Percentiles rank a stretch among this genome's conserved stretches.
phyloP scores from a whole-genome alignment of 2,888 invertebrate genomes.

The Limnephilus lunatus region DNA sequence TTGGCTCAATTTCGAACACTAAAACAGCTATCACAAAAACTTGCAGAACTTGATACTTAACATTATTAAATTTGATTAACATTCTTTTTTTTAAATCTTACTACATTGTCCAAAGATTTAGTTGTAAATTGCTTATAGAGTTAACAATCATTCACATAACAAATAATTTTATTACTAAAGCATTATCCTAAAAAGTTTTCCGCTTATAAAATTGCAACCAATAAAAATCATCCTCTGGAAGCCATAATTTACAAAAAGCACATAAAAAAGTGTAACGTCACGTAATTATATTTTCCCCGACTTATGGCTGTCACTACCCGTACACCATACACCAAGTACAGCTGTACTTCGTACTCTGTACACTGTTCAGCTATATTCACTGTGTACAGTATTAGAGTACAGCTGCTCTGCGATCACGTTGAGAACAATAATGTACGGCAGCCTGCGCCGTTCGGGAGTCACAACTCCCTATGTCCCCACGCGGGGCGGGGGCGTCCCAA shows the following conservation, averaged over 20 bases:
- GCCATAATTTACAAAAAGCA: neutral
- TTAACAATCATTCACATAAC: too few species aligned
- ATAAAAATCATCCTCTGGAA: neutral
- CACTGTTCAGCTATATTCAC: neutral
- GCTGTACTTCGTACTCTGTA: neutral
- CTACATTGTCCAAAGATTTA: too few species aligned
- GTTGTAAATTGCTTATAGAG: too few species aligned
- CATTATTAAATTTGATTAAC: too few species aligned
- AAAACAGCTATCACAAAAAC: too few species aligned
- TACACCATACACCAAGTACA: neutral
- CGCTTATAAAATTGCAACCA: neutral
- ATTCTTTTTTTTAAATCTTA: too few species aligned
- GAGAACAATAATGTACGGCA: conserved; percentile 26
- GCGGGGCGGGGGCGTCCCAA: conserved; percentile 19
- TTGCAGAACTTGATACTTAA: too few species aligned
- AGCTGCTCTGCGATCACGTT: neutral
- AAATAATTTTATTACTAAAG: too few species aligned
- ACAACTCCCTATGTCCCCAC: neutral
- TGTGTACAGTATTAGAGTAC: neutral
- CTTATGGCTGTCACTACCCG: neutral
- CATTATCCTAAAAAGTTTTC: too few species aligned
- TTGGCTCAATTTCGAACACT: too few species aligned
- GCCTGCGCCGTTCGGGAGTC: conserved; percentile 2
- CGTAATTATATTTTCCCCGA: neutral
- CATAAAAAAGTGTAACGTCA: neutral